phyloP scores from a whole-genome alignment of 2,113 vertebrate genomes.

The Theristicus caerulescens region DNA sequence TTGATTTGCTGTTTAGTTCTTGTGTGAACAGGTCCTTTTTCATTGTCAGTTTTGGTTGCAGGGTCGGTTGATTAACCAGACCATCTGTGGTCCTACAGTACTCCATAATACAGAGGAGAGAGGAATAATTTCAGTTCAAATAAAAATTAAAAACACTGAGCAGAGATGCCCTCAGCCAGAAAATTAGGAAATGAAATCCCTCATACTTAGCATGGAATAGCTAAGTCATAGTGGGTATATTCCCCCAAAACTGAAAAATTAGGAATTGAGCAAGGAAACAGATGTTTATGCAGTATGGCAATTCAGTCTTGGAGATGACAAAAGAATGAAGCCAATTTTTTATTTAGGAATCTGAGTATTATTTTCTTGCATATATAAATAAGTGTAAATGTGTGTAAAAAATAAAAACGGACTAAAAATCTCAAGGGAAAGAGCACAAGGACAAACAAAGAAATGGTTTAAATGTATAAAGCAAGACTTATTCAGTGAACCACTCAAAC shows the following conservation, averaged over 20 bases:
- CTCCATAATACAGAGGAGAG: not conserved
- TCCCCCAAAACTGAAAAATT: not conserved
- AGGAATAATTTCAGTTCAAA: not conserved
- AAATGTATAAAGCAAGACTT: not conserved
- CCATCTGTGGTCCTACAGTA: not conserved
- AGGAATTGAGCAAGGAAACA: not conserved
- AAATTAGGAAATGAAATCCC: not conserved
- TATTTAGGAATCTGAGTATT: not conserved
- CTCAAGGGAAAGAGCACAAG: not conserved
- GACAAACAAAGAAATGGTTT: not conserved
- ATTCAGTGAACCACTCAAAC: not conserved
- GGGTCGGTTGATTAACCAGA: not conserved
- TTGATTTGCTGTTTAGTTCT: not conserved
- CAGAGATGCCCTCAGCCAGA: not conserved
- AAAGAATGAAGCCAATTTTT: not conserved
- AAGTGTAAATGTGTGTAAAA: not conserved
- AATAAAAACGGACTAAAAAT: not conserved
- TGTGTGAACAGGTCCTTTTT: not conserved
- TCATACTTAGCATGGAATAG: not conserved
- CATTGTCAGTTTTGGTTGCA: not conserved
- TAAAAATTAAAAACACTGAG: not conserved
- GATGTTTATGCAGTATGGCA: not conserved
- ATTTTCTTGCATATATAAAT: not conserved
- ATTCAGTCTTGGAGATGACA: not conserved
- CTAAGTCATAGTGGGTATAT: not conserved